Evolutionary conservation across 2,113 vertebrate species (phyloP), one percentile per base, ranked within the genome.

Genomic region (Paramisgurnus dabryanus): DNA sequence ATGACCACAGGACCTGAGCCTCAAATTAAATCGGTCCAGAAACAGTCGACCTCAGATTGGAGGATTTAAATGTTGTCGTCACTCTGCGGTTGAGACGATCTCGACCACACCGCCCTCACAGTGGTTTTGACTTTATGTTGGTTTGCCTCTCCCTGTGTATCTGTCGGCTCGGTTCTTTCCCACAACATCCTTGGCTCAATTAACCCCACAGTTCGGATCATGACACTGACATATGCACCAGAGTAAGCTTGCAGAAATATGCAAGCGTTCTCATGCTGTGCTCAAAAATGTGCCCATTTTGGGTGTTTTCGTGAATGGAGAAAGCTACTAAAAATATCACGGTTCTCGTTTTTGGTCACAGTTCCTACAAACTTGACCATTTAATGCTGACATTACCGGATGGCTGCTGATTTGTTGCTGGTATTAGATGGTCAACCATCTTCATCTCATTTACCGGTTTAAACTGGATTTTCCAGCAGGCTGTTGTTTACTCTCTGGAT

Each of bases 121-220:
- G 40, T n/a, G 47, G 75, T 78, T 73, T 45, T 61, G 69, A 45
- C 61, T 73, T 11, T 27, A 49, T 50, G 22, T 61, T 17, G 76
- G 80, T 40, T 60, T 53, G 50, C 58, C 77, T 41, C 72, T 49
- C 43, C 47, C 65, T 11, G 4, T 79, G 75, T 61, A 40, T 75
- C 67, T 80, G 84, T 72, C 78, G 74, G 57, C 43, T 78, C 11
- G 6, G 57, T 78, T 53, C 49, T 63, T 64, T 11, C 64, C 84
- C 81, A 71, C 70, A 79, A 61, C 64, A 69, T 74, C 67, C 70
- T 80, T 80, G 65, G 68, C 43, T 53, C 69, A 11, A 3, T 22
- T 39, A 27, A 18, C 39, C 6, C 45, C 4, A 57, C 6, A n/a
- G 78, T 66, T 79, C 43, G 7, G 10, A 50, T 47, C 77, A 71